These are phyloP conservation scores for Apus apus DNA, from an alignment of 2,113 vertebrate genomes.

Conservation along the genomic window DNA sequence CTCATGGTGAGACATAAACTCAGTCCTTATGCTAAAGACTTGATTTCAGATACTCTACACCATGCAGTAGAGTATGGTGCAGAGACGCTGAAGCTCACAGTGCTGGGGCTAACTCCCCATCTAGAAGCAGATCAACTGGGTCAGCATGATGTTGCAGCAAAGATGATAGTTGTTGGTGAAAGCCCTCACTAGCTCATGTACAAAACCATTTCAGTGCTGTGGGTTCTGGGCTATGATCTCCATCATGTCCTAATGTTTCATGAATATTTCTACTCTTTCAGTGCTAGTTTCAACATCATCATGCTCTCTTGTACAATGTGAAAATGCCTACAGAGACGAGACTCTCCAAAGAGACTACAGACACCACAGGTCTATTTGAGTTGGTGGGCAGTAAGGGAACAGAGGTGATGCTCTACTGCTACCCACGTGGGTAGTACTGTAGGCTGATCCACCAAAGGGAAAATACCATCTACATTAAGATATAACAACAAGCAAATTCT, in stretches of 20 bases:
- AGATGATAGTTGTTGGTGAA: background rate
- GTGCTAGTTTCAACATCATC: background rate
- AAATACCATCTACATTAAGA: background rate
- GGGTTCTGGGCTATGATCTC: background rate
- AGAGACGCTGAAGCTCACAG: background rate
- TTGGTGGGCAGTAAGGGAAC: background rate
- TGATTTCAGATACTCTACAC: background rate
- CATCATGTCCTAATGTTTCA: background rate
- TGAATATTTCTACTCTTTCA: background rate
- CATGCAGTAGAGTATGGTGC: background rate
- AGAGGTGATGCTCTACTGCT: background rate
- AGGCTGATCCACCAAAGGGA: background rate
- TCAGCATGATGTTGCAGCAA: background rate
- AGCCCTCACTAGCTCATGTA: background rate
- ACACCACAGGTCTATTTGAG: background rate
- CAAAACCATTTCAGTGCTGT: background rate
- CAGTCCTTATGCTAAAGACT: background rate
- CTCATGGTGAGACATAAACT: background rate
- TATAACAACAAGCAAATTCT: background rate
- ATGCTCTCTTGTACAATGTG: background rate
- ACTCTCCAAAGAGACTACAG: background rate
- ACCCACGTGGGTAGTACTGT: background rate
- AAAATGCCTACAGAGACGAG: background rate
- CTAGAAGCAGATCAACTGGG: background rate
- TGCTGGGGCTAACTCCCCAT: background rate